phyloP scores from a whole-genome alignment of 2,113 vertebrate species.

The Nannobrachium achirus region DNA sequence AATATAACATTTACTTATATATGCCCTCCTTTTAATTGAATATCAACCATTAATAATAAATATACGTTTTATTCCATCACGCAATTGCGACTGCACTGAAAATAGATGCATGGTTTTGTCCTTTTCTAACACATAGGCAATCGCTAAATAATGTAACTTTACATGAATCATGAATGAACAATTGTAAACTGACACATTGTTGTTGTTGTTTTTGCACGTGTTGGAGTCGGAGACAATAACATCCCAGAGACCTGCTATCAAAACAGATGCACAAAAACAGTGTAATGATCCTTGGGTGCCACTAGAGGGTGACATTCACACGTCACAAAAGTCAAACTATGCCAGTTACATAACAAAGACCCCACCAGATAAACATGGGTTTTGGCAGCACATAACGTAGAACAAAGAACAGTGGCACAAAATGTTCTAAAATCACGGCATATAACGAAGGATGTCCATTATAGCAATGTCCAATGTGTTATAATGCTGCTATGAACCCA shows the following conservation, averaged over 20 bases:
- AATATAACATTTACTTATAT: too few relatives aligned
- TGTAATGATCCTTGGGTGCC: constrained; percentile 34
- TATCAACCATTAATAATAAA: too few relatives aligned
- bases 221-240: neutral
- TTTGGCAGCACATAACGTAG: neutral
- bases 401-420: constrained; percentile 37
- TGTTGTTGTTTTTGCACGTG: neutral
- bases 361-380: constrained; percentile 34
- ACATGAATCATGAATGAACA: too few relatives aligned
- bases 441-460: neutral
- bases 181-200: too few relatives aligned
- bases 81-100: too few relatives aligned
- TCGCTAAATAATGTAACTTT: too few relatives aligned
- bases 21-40: too few relatives aligned
- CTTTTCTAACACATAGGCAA: too few relatives aligned
- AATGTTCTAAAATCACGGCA: neutral
- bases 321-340: constrained; percentile 18
- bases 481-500: neutral
- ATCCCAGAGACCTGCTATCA: constrained; percentile 23
- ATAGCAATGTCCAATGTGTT: neutral
- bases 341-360: constrained; percentile 64
- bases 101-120: too few relatives aligned
- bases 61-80: too few relatives aligned
- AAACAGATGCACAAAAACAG: constrained; percentile 38
- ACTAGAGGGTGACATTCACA: constrained; percentile 52